Evolutionary conservation across 1,140 invertebrate genomes (phyloP).

Genomic region (Lordiphosa collinella): DNA sequence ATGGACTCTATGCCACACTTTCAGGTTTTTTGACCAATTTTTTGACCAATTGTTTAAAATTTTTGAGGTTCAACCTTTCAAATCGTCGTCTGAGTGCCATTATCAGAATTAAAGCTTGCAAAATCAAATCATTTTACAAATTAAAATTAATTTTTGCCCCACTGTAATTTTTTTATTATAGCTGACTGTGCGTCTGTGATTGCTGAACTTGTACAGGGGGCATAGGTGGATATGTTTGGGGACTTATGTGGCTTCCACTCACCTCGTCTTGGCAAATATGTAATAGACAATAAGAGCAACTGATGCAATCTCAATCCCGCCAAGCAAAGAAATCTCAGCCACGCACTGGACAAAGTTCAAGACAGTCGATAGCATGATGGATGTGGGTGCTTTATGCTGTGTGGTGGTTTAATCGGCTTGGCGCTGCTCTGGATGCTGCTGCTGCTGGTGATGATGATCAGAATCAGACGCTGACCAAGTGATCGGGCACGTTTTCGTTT

Average conservation of each 20-base stretch:
- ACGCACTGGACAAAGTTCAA: conserved; percentile 69
- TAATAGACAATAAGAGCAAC: conserved; percentile 72
- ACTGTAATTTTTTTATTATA: too few species aligned
- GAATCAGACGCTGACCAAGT: too few species aligned
- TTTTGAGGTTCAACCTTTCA: too few species aligned
- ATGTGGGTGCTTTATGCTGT: conserved; percentile 1
- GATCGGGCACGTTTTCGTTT: too few species aligned
- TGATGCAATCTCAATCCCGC: conserved; percentile 72
- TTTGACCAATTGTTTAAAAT: too few species aligned
- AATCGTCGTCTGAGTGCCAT: too few species aligned
- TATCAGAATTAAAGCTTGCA: too few species aligned
- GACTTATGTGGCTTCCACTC: conserved; percentile 59
- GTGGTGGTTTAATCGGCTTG: conserved; percentile 1
- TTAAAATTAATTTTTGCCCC: too few species aligned
- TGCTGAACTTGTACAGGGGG: conserved; percentile 5
- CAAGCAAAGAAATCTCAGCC: conserved; percentile 72
- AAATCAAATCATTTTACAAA: too few species aligned
- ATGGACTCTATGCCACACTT: too few species aligned
- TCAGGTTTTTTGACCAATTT: too few species aligned
- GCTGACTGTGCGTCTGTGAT: background rate
- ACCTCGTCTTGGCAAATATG: conserved; percentile 77
- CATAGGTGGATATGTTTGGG: background rate
- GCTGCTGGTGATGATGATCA: background rate
- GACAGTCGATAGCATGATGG: conserved; percentile 46
- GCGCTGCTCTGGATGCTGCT: conserved; percentile 14